Conservation (phyloP, 2,888 invertebrate genomes). For the Parnassius apollo region DNA sequence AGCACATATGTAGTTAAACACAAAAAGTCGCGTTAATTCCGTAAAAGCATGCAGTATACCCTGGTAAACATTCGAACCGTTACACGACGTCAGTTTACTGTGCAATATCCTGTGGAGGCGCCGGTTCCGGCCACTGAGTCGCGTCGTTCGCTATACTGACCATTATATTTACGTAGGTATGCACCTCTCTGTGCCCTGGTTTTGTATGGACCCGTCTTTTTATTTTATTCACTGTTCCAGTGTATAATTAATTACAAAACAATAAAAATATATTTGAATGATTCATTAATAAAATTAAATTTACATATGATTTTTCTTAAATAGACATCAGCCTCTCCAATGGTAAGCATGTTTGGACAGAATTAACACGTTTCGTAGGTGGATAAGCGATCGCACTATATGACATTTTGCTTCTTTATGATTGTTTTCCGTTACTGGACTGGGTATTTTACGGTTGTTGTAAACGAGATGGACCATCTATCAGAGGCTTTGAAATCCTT, state of each 20-base stretch:
- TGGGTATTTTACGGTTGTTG: too few species aligned
- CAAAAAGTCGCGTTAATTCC: slow-evolving; percentile 26
- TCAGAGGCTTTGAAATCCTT: too few species aligned
- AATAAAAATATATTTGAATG: too few species aligned
- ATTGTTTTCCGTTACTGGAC: too few species aligned
- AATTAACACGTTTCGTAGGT: too few species aligned
- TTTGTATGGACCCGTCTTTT: slow-evolving; percentile 23
- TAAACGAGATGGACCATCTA: too few species aligned
- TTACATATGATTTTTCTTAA: too few species aligned
- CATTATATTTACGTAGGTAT: slow-evolving; percentile 44
- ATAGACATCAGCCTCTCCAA: too few species aligned
- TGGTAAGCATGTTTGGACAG: too few species aligned
- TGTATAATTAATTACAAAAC: slow-evolving; percentile 9
- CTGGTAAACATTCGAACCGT: slow-evolving; percentile 34
- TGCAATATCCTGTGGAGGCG: slow-evolving; percentile 63
- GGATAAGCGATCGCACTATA: too few species aligned
- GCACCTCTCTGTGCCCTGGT: slow-evolving; percentile 30
- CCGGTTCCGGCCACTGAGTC: slow-evolving; percentile 50
- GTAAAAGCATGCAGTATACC: slow-evolving; percentile 28
- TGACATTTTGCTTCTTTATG: too few species aligned
- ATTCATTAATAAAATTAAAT: too few species aligned
- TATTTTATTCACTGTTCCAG: slow-evolving; percentile 20
- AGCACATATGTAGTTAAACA: slow-evolving; percentile 9
- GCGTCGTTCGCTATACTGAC: slow-evolving; percentile 38
- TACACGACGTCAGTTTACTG: slow-evolving; percentile 50